A percentile compares a stretch with the other conserved stretches of the same genome.
phyloP scores from a whole-genome alignment of 1,140 invertebrate species.

The Drosophila sp. region DNA sequence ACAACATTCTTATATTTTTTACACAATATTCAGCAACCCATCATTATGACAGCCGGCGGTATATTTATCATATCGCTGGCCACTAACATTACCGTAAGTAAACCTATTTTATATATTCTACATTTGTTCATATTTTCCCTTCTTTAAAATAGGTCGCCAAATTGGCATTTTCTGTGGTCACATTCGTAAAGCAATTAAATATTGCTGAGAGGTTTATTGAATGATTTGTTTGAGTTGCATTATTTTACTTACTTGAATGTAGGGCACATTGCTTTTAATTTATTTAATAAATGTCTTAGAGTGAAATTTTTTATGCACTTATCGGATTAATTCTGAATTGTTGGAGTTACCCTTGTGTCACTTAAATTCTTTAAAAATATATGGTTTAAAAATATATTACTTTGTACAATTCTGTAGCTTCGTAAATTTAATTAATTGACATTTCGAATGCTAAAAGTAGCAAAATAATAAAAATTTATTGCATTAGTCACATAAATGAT shows the following conservation, averaged over 20 bases:
- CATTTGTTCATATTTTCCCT: background rate
- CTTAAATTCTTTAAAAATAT: too few relatives aligned
- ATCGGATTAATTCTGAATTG: too few relatives aligned
- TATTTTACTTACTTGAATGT: background rate
- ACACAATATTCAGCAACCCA: conserved; percentile 63
- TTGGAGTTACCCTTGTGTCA: too few relatives aligned
- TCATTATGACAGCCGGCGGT: conserved; percentile 51
- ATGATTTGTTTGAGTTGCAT: background rate
- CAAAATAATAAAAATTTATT: too few relatives aligned
- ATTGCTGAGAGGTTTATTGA: conserved; percentile 55
- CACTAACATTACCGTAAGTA: conserved; percentile 58
- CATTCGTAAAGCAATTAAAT: conserved; percentile 54
- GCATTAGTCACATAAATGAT: too few relatives aligned
- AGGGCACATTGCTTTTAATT: too few relatives aligned
- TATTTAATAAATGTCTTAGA: too few relatives aligned
- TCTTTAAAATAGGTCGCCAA: conserved; percentile 47
- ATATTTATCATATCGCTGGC: conserved; percentile 53
- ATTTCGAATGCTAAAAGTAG: too few relatives aligned
- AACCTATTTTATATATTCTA: background rate
- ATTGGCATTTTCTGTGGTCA: conserved; percentile 63
- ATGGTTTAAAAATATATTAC: too few relatives aligned
- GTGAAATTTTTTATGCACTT: too few relatives aligned
- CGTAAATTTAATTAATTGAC: too few relatives aligned
- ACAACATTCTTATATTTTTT: conserved; percentile 48
- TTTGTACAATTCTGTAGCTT: too few relatives aligned